Conservation (phyloP, 2,113 vertebrate species). For the Microtus oregoni region DNA sequence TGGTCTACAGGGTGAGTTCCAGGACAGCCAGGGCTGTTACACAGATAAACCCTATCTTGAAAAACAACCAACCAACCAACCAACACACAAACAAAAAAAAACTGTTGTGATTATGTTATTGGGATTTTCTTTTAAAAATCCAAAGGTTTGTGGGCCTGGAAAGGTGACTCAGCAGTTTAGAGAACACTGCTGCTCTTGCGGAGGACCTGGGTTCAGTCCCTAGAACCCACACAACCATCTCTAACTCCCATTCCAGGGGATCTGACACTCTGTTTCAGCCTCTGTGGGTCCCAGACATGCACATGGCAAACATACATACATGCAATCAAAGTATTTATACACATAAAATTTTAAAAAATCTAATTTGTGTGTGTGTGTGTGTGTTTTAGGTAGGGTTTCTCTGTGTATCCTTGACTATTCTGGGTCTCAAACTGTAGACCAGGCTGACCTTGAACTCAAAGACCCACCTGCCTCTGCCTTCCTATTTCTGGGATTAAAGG, state of each 20-base stretch:
- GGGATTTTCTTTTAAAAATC: slow-evolving; percentile 50
- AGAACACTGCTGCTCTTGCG: neutral
- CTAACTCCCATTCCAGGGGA: neutral
- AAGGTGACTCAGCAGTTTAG: neutral
- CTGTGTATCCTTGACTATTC: neutral
- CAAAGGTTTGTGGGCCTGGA: neutral
- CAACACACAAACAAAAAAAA: neutral
- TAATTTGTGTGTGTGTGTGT: neutral
- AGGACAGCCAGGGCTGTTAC: neutral
- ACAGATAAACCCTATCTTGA: neutral
- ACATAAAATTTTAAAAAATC: neutral
- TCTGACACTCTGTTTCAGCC: neutral
- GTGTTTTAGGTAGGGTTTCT: neutral
- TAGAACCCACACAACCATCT: neutral
- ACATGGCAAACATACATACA: neutral
- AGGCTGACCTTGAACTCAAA: neutral
- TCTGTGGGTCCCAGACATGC: neutral
- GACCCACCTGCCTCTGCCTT: neutral
- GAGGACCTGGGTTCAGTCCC: neutral
- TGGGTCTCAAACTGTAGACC: neutral
- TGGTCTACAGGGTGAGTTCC: neutral
- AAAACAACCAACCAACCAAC: neutral
- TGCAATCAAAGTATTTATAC: neutral
- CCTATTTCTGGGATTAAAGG: neutral
- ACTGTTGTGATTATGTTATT: slow-evolving; percentile 4